These are phyloP conservation scores for Megalurothrips usitatus DNA, from an alignment of 2,888 invertebrate species.

Conservation along the genomic window DNA sequence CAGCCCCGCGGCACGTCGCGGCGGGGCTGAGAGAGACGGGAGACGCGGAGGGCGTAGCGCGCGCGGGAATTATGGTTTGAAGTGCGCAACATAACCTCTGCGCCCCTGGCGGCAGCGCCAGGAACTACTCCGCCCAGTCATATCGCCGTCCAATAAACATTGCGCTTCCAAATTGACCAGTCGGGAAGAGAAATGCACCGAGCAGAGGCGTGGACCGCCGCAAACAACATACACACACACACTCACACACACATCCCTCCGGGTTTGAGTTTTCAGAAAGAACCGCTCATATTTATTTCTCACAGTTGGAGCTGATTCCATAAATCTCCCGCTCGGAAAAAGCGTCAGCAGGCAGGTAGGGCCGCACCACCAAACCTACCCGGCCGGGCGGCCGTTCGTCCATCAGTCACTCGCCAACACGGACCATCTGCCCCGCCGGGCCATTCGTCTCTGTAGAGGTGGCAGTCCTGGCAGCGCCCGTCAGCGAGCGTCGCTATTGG, in stretches of 20 bases:
- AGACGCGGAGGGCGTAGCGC: neutral
- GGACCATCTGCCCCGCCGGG: neutral
- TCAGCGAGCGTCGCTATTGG: slow-evolving; percentile 22
- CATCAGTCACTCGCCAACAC: neutral
- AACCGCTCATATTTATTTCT: neutral
- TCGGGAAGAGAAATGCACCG: neutral
- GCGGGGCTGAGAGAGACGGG: neutral
- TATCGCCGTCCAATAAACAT: neutral
- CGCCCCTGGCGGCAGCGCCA: neutral
- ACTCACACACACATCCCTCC: neutral
- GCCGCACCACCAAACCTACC: neutral
- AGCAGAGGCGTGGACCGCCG: neutral
- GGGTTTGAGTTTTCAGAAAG: neutral
- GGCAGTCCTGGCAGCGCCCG: slow-evolving; percentile 15
- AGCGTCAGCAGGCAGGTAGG: slow-evolving; percentile 4
- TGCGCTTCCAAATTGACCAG: neutral
- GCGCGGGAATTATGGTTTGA: slow-evolving; percentile 3
- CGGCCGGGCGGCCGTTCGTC: neutral
- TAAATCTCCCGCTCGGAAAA: neutral
- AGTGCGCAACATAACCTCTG: neutral
- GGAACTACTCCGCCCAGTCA: neutral
- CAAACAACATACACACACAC: neutral
- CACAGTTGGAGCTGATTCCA: neutral
- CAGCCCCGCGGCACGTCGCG: neutral
- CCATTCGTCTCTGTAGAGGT: slow-evolving; percentile 14